phyloP scores from a whole-genome alignment of 2,888 invertebrate species.

The Halictus quadricinctus region DNA sequence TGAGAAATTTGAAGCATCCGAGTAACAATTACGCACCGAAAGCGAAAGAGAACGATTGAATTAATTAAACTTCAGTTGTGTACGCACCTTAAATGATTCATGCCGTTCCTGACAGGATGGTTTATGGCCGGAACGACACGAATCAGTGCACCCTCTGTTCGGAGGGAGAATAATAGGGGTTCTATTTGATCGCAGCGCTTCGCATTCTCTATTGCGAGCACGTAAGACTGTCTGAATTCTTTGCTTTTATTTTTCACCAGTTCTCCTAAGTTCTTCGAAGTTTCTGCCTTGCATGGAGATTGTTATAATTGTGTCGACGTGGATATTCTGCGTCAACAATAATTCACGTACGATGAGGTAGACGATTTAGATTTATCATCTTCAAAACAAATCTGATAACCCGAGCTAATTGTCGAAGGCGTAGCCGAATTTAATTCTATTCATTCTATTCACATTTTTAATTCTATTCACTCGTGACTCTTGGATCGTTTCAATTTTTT shows the following conservation, averaged over 20 bases:
- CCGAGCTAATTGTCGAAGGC: background rate
- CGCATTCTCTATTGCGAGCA: background rate
- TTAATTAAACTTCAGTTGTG: background rate
- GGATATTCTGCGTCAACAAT: background rate
- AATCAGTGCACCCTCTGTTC: background rate
- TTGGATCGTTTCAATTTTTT: background rate
- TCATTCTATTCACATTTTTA: no score
- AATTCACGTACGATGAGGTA: background rate
- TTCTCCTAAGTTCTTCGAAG: background rate
- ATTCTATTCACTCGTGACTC: no score
- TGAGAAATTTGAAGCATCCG: background rate
- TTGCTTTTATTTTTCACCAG: background rate
- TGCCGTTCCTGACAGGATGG: background rate
- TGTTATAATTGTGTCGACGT: background rate
- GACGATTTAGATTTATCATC: constrained; percentile 16
- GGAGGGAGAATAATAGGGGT: background rate
- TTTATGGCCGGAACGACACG: background rate
- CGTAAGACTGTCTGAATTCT: background rate
- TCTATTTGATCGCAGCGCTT: background rate
- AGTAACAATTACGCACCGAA: background rate
- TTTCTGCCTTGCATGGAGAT: background rate
- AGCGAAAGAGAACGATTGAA: background rate
- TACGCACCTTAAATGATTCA: constrained; percentile 4
- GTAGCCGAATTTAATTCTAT: no score
- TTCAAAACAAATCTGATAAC: constrained; percentile 29